Conservation (phyloP, 2,113 vertebrate species). For the Ardeotis arabs region DNA sequence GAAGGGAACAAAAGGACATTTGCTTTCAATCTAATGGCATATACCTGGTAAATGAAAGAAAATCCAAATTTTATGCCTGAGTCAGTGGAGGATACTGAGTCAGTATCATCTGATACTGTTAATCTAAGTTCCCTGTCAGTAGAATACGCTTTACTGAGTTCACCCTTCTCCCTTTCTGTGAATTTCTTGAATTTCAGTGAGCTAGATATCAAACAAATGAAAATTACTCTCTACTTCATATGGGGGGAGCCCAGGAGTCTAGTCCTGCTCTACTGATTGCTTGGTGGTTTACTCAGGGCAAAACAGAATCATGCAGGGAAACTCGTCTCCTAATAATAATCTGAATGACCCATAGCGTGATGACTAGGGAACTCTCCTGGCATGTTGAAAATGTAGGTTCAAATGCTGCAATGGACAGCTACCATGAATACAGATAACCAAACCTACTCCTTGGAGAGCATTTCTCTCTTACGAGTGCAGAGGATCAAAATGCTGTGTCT, state of each 20-base stretch:
- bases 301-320: neutral
- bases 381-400: neutral
- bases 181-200: neutral
- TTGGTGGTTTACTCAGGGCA: neutral
- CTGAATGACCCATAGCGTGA: neutral
- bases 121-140: neutral
- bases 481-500: neutral
- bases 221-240: neutral
- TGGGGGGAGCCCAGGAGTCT: neutral
- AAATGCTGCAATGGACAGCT: neutral
- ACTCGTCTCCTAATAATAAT: neutral
- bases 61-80: neutral
- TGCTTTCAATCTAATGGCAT: neutral
- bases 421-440: neutral
- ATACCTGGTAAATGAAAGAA: neutral
- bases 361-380: neutral
- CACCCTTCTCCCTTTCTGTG: neutral
- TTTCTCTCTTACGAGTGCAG: neutral
- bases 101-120: neutral
- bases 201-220: neutral
- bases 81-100: neutral
- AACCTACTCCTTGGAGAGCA: neutral
- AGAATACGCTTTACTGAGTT: neutral
- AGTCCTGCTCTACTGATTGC: neutral
- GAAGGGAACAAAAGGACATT: neutral